Conservation (phyloP, 1,140 invertebrate genomes). For the Triops longicaudatus region DNA sequence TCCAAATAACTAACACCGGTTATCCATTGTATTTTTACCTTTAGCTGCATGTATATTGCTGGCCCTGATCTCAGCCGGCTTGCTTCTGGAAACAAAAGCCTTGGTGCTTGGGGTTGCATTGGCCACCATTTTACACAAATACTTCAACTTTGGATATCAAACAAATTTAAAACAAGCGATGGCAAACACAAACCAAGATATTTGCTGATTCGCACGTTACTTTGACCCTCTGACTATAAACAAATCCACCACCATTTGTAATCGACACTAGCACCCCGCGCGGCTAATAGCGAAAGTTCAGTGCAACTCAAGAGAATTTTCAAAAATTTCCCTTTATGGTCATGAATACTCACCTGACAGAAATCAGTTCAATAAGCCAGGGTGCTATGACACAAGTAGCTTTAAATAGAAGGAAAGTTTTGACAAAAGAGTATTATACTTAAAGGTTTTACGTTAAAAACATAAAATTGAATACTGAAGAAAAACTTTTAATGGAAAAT, state of each 20-base stretch:
- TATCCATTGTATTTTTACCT: constrained; percentile 52
- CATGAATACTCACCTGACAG: too few relatives aligned
- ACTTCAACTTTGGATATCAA: not conserved
- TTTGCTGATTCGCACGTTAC: not conserved
- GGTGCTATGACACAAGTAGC: too few relatives aligned
- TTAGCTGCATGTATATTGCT: constrained; percentile 98
- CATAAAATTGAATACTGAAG: too few relatives aligned
- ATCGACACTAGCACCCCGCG: not conserved
- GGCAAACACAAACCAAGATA: not conserved
- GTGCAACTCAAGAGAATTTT: too few relatives aligned
- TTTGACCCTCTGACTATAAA: not conserved
- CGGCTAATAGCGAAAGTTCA: too few relatives aligned
- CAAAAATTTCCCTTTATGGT: too few relatives aligned
- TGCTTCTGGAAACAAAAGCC: constrained; percentile 61
- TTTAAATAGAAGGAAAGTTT: too few relatives aligned
- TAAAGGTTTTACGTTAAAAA: too few relatives aligned
- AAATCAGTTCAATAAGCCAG: too few relatives aligned
- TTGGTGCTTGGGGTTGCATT: constrained; percentile 25
- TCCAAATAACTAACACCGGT: not conserved
- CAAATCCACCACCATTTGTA: not conserved
- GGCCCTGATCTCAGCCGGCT: constrained; percentile 83
- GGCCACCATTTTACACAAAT: constrained; percentile 2
- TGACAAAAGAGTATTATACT: too few relatives aligned
- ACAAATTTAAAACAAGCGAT: not conserved
- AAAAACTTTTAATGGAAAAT: too few relatives aligned